Evolutionary conservation across 2,797 vertebrate genomes (phyloP).

Genomic region (Ammospiza maritima): DNA sequence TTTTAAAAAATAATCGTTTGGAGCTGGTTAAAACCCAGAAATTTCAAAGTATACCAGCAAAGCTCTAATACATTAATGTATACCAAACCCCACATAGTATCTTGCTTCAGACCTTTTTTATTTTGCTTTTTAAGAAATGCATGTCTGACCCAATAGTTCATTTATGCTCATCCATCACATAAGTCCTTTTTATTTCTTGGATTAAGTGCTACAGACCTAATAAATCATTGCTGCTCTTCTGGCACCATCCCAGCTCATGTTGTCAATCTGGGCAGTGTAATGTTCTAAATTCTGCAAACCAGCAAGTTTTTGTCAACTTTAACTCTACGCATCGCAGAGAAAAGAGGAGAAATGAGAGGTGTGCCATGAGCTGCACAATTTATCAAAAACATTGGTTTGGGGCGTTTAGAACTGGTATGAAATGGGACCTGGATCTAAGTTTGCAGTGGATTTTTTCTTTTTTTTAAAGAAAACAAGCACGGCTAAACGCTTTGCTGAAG

Average conservation of each 20-base stretch:
- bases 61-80: neutral
- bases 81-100: neutral
- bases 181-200: slow-evolving; percentile 59
- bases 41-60: neutral
- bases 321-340: neutral
- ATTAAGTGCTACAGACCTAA: slow-evolving; percentile 57
- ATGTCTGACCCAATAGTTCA: slow-evolving; percentile 40
- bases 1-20: neutral
- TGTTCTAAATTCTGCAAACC: slow-evolving; percentile 33
- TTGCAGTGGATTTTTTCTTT: neutral
- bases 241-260: slow-evolving; percentile 7
- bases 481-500: neutral
- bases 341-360: neutral
- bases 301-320: slow-evolving; percentile 20
- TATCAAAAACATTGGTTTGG: neutral
- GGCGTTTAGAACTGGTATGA: neutral
- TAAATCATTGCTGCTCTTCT: slow-evolving; percentile 52
- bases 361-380: neutral
- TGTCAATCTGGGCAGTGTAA: slow-evolving; percentile 12
- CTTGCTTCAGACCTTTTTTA: neutral
- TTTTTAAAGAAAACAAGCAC: neutral
- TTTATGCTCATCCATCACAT: slow-evolving; percentile 22
- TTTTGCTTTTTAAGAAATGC: slow-evolving; percentile 40
- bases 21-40: neutral
- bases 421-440: neutral